A percentile compares a stretch with the other conserved stretches of the same genome.
These are phyloP conservation scores for Baronia brevicornis DNA, from an alignment of 2,888 invertebrate genomes.

Conservation along the genomic window DNA sequence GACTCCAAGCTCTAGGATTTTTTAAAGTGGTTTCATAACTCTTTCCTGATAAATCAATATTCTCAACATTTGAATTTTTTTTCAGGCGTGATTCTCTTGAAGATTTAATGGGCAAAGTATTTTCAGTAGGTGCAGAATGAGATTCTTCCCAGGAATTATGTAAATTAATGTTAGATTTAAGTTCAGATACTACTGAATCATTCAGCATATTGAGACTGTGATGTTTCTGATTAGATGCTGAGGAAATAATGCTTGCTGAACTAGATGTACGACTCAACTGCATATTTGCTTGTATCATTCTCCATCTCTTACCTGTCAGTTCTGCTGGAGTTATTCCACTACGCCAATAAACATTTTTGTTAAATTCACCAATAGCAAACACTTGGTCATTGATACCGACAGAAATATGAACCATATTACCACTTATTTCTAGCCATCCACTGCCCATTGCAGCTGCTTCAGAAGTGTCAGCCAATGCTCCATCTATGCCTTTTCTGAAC, in stretches of 20 bases:
- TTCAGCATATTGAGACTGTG: constrained; percentile 78
- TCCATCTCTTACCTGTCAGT: constrained; percentile 92
- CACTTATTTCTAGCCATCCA: constrained; percentile 94
- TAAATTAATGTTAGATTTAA: constrained; percentile 70
- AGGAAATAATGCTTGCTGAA: constrained; percentile 82
- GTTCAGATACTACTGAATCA: constrained; percentile 47
- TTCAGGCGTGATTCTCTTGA: constrained; percentile 46
- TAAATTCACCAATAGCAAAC: constrained; percentile 89
- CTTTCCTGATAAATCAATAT: constrained; percentile 77
- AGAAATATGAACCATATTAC: constrained; percentile 87
- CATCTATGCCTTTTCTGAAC: constrained; percentile 86
- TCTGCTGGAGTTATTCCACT: constrained; percentile 84
- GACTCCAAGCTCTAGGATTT: constrained; percentile 90
- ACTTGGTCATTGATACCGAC: constrained; percentile 92
- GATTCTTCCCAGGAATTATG: constrained; percentile 82
- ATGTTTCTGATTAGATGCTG: constrained; percentile 78
- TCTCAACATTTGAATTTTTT: constrained; percentile 48
- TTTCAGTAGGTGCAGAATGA: constrained; percentile 83
- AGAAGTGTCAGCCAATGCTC: constrained; percentile 81
- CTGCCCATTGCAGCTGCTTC: constrained; percentile 86
- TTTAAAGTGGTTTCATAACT: constrained; percentile 83
- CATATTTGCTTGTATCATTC: constrained; percentile 84
- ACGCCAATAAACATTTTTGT: constrained; percentile 87
- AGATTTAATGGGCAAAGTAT: constrained; percentile 77
- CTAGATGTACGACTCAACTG: constrained; percentile 90